These are phyloP conservation scores for Oryzias woworae DNA, from an alignment of 2,113 vertebrate genomes.

Conservation along the genomic window DNA sequence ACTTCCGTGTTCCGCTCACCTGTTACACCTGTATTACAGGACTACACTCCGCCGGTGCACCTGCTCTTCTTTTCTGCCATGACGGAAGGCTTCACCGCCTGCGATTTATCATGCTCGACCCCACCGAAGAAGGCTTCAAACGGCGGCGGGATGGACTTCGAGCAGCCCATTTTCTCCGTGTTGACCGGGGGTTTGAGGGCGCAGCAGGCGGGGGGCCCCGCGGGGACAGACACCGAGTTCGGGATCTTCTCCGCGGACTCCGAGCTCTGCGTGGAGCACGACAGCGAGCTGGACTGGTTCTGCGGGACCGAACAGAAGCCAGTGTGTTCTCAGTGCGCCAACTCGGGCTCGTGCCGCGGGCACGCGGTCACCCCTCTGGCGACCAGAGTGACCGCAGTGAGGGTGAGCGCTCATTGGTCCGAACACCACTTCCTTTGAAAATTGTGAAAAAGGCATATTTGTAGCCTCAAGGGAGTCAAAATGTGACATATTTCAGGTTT, in stretches of 20 bases:
- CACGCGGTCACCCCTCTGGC: constrained; percentile 77
- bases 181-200: constrained; percentile 18
- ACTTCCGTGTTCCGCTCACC: constrained; percentile 76
- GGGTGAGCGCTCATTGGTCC: constrained; percentile 73
- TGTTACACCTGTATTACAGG: constrained; percentile 74
- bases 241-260: constrained; percentile 51
- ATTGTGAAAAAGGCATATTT: too few relatives aligned
- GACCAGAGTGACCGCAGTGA: constrained; percentile 76
- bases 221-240: constrained; percentile 48
- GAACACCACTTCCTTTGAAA: too few relatives aligned
- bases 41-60: constrained; percentile 41
- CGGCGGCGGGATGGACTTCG: constrained; percentile 14
- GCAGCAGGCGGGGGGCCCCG: constrained; percentile 1
- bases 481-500: too few relatives aligned
- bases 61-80: constrained; percentile 56
- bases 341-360: constrained; percentile 73
- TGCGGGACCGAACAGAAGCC: constrained; percentile 79
- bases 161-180: constrained; percentile 54
- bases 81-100: constrained; percentile 56
- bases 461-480: too few relatives aligned
- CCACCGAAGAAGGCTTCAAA: constrained; percentile 24
- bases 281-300: constrained; percentile 75
- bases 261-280: constrained; percentile 74
- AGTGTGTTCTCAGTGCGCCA: constrained; percentile 78
- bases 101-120: constrained; percentile 50